A percentile compares a stretch with the other conserved stretches of the same genome.
Evolutionary conservation across 2,888 invertebrate species (phyloP).

Genomic region (Girardia tigrina): DNA sequence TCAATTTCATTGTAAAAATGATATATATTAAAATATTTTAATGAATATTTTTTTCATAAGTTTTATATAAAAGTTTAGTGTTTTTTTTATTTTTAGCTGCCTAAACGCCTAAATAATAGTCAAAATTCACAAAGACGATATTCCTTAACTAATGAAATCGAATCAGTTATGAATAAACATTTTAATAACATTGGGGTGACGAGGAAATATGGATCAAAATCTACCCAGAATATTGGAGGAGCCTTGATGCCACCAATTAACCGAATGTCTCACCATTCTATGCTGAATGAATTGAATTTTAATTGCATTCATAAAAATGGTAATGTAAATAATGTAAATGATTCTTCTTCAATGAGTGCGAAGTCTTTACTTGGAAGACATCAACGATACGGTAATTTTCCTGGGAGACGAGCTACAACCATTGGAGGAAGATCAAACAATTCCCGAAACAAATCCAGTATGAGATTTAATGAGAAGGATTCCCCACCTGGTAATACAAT

Average conservation of each 20-base stretch:
- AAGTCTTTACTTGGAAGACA: background rate
- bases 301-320: background rate
- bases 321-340: background rate
- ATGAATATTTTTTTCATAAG: too few species aligned
- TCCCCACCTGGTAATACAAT: background rate
- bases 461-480: background rate
- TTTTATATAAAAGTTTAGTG: too few species aligned
- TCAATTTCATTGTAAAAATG: too few species aligned
- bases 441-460: background rate
- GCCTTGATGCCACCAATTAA: background rate
- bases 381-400: conserved; percentile 1
- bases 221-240: background rate
- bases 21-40: too few species aligned
- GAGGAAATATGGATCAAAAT: conserved; percentile 4
- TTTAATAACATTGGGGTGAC: background rate
- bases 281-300: background rate
- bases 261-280: background rate
- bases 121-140: conserved; percentile 10
- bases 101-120: background rate
- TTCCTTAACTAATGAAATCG: conserved; percentile 9
- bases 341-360: background rate
- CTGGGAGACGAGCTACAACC: background rate
- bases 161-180: conserved; percentile 15
- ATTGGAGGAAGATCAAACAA: background rate
- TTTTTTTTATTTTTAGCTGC: background rate